A percentile compares a stretch with the other conserved stretches of the same genome.
Conservation (phyloP, 1,140 invertebrate species). For the Rhopalosiphum maidis region DNA sequence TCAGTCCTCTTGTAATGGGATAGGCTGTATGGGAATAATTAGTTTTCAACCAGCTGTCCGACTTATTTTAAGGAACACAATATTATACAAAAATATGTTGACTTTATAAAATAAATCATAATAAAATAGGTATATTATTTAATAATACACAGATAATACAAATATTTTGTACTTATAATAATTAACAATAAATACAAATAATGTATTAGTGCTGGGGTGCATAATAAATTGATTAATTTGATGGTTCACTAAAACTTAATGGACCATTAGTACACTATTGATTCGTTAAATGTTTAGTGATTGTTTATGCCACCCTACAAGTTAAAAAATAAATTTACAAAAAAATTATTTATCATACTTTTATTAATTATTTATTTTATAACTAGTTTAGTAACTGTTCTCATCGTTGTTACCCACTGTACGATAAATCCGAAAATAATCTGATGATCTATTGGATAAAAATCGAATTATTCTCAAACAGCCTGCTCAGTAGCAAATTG, state of each 20-base stretch:
- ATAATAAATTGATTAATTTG: not conserved
- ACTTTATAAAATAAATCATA: not conserved
- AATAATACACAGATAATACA: not conserved
- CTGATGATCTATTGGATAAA: not conserved
- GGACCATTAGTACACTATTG: not conserved
- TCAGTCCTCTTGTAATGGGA: fast-evolving
- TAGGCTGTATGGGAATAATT: not conserved
- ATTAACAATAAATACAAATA: not conserved
- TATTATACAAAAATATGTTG: not conserved
- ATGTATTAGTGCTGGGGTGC: not conserved
- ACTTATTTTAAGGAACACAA: not conserved
- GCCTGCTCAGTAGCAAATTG: too few species aligned
- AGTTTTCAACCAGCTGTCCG: not conserved
- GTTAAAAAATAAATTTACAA: not conserved
- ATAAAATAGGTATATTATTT: not conserved
- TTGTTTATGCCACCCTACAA: not conserved
- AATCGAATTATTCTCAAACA: not conserved
- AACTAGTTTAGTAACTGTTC: not conserved
- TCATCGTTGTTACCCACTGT: not conserved
- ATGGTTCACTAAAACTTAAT: not conserved
- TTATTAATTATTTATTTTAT: not conserved
- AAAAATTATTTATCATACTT: not conserved
- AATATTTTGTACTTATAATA: not conserved
- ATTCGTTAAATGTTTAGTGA: not conserved
- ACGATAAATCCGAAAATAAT: not conserved